These are phyloP conservation scores for Pammene fasciana DNA, from an alignment of 2,888 invertebrate genomes.

Conservation along the genomic window DNA sequence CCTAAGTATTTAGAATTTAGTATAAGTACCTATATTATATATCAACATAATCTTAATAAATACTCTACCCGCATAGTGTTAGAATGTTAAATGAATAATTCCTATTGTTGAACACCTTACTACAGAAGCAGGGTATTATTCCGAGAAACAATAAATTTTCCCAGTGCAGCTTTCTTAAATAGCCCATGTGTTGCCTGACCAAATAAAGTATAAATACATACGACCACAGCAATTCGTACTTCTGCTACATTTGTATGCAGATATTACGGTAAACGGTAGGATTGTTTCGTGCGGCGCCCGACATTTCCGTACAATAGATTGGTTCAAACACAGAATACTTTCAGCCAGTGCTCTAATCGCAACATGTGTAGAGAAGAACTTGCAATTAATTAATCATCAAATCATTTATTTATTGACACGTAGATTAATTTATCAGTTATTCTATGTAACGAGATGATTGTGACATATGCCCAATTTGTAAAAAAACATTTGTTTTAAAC, in stretches of 20 bases:
- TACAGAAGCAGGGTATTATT: constrained; percentile 9
- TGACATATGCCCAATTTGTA: too few species aligned
- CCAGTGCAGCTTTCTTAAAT: constrained; percentile 31
- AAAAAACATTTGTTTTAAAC: too few species aligned
- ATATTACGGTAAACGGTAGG: constrained; percentile 71
- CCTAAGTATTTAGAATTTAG: background rate
- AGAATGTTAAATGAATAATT: constrained; percentile 17
- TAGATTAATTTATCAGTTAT: too few species aligned
- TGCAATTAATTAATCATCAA: background rate
- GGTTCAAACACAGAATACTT: constrained; percentile 56
- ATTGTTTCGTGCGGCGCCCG: constrained; percentile 73
- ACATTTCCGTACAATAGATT: constrained; percentile 80
- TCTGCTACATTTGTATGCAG: constrained; percentile 75
- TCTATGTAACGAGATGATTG: too few species aligned
- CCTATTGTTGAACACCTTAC: background rate
- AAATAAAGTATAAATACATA: constrained; percentile 45
- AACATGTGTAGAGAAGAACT: too few species aligned
- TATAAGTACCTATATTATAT: background rate
- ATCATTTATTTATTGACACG: too few species aligned
- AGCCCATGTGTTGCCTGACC: constrained; percentile 36
- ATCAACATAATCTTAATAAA: background rate
- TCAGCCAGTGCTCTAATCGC: constrained; percentile 25
- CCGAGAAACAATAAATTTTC: constrained; percentile 23
- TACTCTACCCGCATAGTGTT: background rate
- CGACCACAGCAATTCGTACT: constrained; percentile 57